Evolutionary conservation across 2,888 invertebrate genomes (phyloP).

Genomic region (Lysandra coridon): DNA sequence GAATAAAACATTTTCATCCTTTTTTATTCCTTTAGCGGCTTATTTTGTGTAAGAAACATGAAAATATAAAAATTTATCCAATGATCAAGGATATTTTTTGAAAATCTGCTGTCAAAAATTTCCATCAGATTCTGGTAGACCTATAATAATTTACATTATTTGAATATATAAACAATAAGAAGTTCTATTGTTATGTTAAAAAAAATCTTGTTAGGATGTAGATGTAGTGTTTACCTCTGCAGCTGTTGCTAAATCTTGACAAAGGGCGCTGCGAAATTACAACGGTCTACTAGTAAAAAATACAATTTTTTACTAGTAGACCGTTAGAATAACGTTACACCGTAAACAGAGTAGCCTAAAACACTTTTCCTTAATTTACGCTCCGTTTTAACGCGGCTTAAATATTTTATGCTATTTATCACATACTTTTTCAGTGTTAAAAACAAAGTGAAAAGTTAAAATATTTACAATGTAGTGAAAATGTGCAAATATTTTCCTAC

Average conservation of each 20-base stretch:
- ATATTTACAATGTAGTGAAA: slow-evolving; percentile 47
- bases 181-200: too few species aligned
- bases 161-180: too few species aligned
- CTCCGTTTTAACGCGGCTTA: slow-evolving; percentile 1
- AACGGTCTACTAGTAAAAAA: neutral
- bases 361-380: neutral
- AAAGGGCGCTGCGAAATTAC: neutral
- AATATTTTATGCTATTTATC: slow-evolving; percentile 26
- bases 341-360: slow-evolving; percentile 13
- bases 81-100: too few species aligned
- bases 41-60: too few species aligned
- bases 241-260: neutral
- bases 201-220: neutral
- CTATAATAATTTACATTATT: too few species aligned
- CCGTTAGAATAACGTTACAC: neutral
- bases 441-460: slow-evolving; percentile 41
- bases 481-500: slow-evolving; percentile 46
- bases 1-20: too few species aligned
- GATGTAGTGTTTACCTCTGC: neutral
- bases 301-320: too few species aligned
- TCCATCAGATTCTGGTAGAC: too few species aligned
- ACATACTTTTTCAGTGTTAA: slow-evolving; percentile 24
- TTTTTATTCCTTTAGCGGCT: too few species aligned
- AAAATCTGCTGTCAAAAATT: too few species aligned
- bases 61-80: too few species aligned